phyloP scores from a whole-genome alignment of 2,113 vertebrate genomes.

The Ammodramus savannarum region DNA sequence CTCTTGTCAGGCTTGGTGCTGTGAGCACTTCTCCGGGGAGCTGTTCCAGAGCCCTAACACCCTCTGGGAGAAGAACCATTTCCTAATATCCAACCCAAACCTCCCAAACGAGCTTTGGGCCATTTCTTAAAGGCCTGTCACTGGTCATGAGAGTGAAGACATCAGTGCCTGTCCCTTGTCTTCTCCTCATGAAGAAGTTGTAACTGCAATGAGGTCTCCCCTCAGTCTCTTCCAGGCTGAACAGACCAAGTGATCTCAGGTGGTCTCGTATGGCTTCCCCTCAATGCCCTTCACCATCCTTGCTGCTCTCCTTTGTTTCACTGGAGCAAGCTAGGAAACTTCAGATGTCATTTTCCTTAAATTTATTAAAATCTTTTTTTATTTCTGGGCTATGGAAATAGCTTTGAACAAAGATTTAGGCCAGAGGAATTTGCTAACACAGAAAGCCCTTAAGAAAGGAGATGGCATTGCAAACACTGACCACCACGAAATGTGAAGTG shows the following conservation, averaged over 20 bases:
- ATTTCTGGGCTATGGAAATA: neutral
- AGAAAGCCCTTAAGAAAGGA: neutral
- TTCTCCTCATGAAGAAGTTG: neutral
- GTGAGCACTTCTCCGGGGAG: neutral
- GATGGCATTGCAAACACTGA: neutral
- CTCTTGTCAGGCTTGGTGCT: neutral
- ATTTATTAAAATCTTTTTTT: neutral
- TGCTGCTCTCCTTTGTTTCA: neutral
- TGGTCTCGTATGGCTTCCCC: rapidly evolving
- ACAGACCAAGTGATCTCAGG: neutral
- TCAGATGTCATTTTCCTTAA: neutral
- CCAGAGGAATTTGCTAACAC: neutral
- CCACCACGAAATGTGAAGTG: neutral
- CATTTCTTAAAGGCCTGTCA: neutral
- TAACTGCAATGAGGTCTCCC: neutral
- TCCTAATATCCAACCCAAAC: neutral
- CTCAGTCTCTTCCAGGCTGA: neutral
- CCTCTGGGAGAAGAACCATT: neutral
- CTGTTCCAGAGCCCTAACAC: too few relatives aligned
- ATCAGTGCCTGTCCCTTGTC: neutral
- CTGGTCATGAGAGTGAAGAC: neutral
- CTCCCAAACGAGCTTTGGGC: rapidly evolving
- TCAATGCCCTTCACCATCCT: neutral
- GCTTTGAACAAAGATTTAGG: neutral
- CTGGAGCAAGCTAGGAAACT: neutral